These are phyloP conservation scores for Tolypeutes matacus DNA, from an alignment of 2,797 vertebrate genomes.

Conservation along the genomic window DNA sequence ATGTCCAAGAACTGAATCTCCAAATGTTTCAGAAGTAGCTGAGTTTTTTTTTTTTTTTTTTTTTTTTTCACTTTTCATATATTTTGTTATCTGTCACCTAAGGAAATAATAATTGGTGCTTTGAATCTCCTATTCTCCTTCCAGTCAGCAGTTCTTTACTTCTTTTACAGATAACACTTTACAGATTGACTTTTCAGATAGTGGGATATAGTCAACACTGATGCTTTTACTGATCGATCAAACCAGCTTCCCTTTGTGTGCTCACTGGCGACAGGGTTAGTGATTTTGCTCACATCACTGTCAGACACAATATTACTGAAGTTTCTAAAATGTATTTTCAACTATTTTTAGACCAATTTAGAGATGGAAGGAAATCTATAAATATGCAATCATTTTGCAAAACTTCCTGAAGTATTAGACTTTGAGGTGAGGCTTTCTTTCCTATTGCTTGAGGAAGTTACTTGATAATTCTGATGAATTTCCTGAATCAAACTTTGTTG, in stretches of 20 bases:
- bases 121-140: neutral
- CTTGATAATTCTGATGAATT: neutral
- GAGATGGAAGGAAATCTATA: slow-evolving; percentile 53
- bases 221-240: slow-evolving; percentile 64
- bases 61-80: neutral
- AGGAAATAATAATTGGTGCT: neutral
- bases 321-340: slow-evolving; percentile 69
- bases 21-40: neutral
- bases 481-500: neutral
- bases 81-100: neutral
- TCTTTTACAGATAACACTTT: slow-evolving; percentile 50
- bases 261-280: slow-evolving; percentile 42
- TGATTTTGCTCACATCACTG: slow-evolving; percentile 71
- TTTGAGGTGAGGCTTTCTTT: neutral
- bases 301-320: slow-evolving; percentile 63
- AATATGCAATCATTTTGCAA: slow-evolving; percentile 64
- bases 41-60: too few relatives aligned
- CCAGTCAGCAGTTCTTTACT: neutral
- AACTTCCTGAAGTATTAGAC: slow-evolving; percentile 38
- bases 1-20: neutral
- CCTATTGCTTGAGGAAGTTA: slow-evolving; percentile 42
- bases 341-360: slow-evolving; percentile 68
- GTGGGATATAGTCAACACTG: neutral
- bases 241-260: slow-evolving; percentile 44
- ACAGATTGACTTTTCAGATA: slow-evolving; percentile 46